These are phyloP conservation scores for Camponotus fellah DNA, from an alignment of 2,888 invertebrate genomes.

Conservation along the genomic window DNA sequence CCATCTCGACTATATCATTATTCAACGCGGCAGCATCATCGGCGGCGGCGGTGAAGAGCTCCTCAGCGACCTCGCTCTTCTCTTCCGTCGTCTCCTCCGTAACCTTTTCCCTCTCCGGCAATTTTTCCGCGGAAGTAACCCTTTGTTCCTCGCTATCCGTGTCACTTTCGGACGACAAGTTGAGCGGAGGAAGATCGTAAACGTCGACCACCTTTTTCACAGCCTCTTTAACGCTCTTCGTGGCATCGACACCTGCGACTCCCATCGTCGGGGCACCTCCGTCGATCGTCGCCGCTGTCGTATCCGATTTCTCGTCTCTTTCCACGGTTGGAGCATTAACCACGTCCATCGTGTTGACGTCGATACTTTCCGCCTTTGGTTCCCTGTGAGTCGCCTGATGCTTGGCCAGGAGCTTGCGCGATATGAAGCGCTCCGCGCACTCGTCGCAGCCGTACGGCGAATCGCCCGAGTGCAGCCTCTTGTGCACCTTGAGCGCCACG, in stretches of 20 bases:
- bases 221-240: slow-evolving; percentile 70
- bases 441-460: slow-evolving; percentile 91
- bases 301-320: slow-evolving; percentile 48
- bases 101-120: slow-evolving; percentile 76
- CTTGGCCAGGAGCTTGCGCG: slow-evolving; percentile 91
- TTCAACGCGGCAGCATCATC: slow-evolving; percentile 31
- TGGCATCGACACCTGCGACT: slow-evolving; percentile 52
- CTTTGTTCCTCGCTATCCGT: slow-evolving; percentile 89
- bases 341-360: slow-evolving; percentile 28
- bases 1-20: slow-evolving; percentile 78
- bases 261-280: not conserved
- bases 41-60: slow-evolving; percentile 25
- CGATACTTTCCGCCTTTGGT: slow-evolving; percentile 69
- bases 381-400: slow-evolving; percentile 90
- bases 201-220: slow-evolving; percentile 88
- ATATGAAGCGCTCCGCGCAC: slow-evolving; percentile 93
- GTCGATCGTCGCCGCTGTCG: not conserved
- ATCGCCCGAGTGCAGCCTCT: slow-evolving; percentile 91
- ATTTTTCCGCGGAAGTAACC: slow-evolving; percentile 62
- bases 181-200: slow-evolving; percentile 92
- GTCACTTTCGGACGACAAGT: slow-evolving; percentile 93
- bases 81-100: slow-evolving; percentile 45
- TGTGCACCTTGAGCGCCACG: slow-evolving; percentile 94
- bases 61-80: slow-evolving; percentile 72
- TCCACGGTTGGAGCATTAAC: slow-evolving; percentile 70